phyloP scores from a whole-genome alignment of 2,797 vertebrate genomes.

The Prionace glauca region DNA sequence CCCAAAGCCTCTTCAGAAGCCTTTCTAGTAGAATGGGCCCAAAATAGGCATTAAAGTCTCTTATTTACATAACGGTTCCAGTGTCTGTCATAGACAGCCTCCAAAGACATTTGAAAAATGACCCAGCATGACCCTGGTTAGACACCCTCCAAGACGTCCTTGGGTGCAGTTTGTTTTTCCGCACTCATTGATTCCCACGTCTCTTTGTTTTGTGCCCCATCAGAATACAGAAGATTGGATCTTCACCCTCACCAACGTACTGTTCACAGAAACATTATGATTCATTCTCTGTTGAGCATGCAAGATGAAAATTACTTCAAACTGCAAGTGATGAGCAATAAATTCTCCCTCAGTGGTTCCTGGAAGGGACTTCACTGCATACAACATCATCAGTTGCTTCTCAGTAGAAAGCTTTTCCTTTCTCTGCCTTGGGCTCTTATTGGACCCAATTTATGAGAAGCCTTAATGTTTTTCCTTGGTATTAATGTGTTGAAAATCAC shows the following conservation, averaged over 20 bases:
- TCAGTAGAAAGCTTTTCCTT: background rate
- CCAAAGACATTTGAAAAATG: background rate
- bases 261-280: background rate
- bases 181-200: too few relatives aligned
- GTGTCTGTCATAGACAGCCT: background rate
- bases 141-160: background rate
- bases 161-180: background rate
- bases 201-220: background rate
- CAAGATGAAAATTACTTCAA: background rate
- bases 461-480: background rate
- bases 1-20: background rate
- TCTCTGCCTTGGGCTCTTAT: background rate
- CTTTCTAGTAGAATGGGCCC: background rate
- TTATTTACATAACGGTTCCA: background rate
- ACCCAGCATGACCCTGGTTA: background rate
- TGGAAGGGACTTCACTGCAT: background rate
- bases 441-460: background rate
- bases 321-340: background rate
- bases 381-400: background rate
- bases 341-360: background rate
- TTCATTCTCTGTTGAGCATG: background rate
- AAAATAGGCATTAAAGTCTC: background rate
- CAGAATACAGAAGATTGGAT: background rate
- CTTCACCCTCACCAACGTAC: background rate
- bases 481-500: conserved; percentile 8